Evolutionary conservation across 2,888 invertebrate genomes (phyloP).

Genomic region (Litoditis marina): DNA sequence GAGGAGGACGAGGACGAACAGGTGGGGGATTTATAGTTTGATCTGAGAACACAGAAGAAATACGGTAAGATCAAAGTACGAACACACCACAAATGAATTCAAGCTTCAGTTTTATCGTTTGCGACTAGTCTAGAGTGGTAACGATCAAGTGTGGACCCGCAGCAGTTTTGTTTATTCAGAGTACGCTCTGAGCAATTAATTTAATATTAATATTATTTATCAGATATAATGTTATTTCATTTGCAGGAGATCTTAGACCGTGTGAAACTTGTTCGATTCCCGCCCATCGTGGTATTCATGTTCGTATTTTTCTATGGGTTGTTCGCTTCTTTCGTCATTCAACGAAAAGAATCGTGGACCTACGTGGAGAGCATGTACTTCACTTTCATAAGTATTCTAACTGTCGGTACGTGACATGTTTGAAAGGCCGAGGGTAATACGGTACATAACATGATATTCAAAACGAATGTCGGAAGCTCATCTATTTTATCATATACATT

Average conservation of each 20-base stretch:
- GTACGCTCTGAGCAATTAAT: too few species aligned
- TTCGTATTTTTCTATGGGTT: slow-evolving; percentile 58
- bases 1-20: slow-evolving; percentile 58
- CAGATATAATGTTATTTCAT: background rate
- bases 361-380: slow-evolving; percentile 58
- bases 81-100: too few species aligned
- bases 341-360: slow-evolving; percentile 49
- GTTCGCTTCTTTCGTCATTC: slow-evolving; percentile 46
- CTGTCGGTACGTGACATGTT: slow-evolving; percentile 50
- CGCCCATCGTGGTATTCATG: slow-evolving; percentile 56
- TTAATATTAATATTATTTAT: too few species aligned
- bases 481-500: too few species aligned
- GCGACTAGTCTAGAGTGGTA: too few species aligned
- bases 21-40: too few species aligned
- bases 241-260: slow-evolving; percentile 53
- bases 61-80: too few species aligned
- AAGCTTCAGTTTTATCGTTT: too few species aligned
- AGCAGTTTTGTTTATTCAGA: too few species aligned
- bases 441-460: background rate
- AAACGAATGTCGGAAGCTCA: too few species aligned
- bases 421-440: background rate
- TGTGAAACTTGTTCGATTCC: slow-evolving; percentile 56
- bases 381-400: slow-evolving; percentile 59
- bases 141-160: too few species aligned
- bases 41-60: too few species aligned